Percentiles rank a stretch among this genome's conserved stretches.
Conservation (phyloP, 2,113 vertebrate genomes). For the Eira barbara region DNA sequence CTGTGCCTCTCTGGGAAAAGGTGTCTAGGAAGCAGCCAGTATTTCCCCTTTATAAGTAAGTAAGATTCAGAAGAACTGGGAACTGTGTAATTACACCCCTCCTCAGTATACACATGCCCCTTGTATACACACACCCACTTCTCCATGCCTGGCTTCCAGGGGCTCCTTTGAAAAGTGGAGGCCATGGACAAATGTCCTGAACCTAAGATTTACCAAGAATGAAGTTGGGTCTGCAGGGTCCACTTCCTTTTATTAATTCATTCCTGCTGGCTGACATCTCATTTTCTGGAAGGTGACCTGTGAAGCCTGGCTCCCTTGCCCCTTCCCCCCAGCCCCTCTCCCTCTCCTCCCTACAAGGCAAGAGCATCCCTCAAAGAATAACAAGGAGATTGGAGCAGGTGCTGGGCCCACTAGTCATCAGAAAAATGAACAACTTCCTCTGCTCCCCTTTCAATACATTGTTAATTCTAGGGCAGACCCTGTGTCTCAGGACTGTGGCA, state of each 20-base stretch:
- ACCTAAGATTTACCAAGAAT: neutral
- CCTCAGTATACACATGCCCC: neutral
- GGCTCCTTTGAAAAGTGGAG: neutral
- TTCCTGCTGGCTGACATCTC: constrained; percentile 48
- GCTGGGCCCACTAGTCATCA: neutral
- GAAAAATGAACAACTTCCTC: neutral
- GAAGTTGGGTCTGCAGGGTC: neutral
- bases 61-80: neutral
- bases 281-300: constrained; percentile 41
- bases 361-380: neutral
- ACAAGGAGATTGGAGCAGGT: neutral
- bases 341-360: neutral
- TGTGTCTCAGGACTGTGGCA: neutral
- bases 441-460: neutral
- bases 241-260: constrained; percentile 59
- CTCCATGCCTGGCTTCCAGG: fast-evolving
- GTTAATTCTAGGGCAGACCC: neutral
- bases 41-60: neutral
- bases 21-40: neutral
- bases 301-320: neutral
- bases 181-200: neutral
- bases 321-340: neutral
- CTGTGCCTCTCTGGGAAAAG: neutral
- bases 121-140: neutral
- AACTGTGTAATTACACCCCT: neutral